These are phyloP conservation scores for Bradypodion pumilum DNA, from an alignment of 2,797 vertebrate genomes.

Conservation along the genomic window DNA sequence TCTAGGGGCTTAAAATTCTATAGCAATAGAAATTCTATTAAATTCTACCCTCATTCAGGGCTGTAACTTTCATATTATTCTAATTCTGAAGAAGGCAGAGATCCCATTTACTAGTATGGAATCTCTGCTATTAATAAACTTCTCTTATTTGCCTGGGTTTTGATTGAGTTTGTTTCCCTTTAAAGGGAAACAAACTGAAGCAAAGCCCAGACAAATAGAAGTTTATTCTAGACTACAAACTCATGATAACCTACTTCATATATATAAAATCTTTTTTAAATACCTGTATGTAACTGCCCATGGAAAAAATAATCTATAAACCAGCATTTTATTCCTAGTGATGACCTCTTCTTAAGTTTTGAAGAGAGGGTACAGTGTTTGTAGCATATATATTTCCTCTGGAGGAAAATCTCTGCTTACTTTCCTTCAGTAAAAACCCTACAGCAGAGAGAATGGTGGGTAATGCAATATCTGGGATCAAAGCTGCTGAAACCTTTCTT, in stretches of 20 bases:
- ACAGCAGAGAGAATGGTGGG: not conserved
- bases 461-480: conserved; percentile 4
- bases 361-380: not conserved
- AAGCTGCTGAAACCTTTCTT: not conserved
- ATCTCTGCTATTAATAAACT: no score
- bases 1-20: no score
- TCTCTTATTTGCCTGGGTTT: no score
- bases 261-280: not conserved
- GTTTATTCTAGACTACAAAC: not conserved
- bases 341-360: not conserved
- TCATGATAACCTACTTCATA: not conserved
- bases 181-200: not conserved
- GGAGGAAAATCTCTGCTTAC: not conserved
- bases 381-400: not conserved
- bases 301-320: not conserved
- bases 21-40: no score
- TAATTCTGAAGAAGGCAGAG: no score
- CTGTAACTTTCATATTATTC: no score
- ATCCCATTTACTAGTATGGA: no score
- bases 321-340: not conserved
- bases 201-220: not conserved
- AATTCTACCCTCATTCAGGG: no score
- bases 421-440: not conserved
- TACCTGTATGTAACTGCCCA: not conserved
- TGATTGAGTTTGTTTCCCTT: no score